Base-by-base conservation (phyloP, 2,888 invertebrate species). In the Microplitis deprimator region DNA sequence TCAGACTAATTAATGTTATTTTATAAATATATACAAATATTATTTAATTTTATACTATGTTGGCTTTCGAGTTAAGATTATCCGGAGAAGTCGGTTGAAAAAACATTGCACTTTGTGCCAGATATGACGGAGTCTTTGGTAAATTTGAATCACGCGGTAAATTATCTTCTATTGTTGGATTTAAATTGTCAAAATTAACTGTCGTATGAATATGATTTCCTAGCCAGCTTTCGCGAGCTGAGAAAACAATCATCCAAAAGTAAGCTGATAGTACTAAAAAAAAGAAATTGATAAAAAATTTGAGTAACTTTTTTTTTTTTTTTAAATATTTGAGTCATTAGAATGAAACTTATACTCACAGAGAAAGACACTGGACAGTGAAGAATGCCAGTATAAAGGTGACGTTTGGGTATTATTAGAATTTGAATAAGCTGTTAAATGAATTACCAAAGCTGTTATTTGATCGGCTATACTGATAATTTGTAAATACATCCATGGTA, bases 401-500 rank as follows among this genome's bases (percentile, higher is more conserved):
- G 86, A 84, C 81, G 80, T 83, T 8, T 85, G 81, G 68, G 80
- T 81, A 72, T 79, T 78, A 77, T 86, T 83, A 69, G 81, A 80
- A 70, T 78, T 77, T 17, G 80, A 77, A 3, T 81, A 78, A 68
- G 85, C 80, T 67, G 84, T 84, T 80, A 88, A 81, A 76, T 86
- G 84, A 83, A 86, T 73, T 75, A 82, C 81, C 76, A 89, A 78
- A 70, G 88, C 84, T 29, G 84, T 80, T 29, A 84, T 82, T 81
- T 89, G 89, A 83, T 89, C 89, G 73, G 87, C 83, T 79, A 89
- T 87, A 80, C 84, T 85, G 77, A 87, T 82, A 82, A 88, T 84
- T 82, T 89, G 87, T 79, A 89, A 81, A 80, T 87, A 88, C 77
- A 90, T 84, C 89, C 89, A 90, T 70, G 89, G 89, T 76, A 87